phyloP scores from a whole-genome alignment of 2,113 vertebrate genomes.

The Mellivora capensis region DNA sequence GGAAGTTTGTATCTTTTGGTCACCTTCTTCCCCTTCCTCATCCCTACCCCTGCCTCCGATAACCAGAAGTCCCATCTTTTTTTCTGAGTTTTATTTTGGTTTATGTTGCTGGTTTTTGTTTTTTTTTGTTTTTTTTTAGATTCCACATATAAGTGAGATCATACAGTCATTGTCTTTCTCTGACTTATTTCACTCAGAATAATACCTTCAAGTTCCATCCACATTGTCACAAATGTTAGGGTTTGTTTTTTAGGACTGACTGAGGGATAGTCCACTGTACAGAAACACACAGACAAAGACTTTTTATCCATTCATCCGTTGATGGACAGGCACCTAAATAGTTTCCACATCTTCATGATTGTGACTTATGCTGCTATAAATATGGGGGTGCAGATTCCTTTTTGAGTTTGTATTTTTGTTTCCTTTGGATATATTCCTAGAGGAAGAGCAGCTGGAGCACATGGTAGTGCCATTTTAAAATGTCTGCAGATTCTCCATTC shows the following conservation, averaged over 20 bases:
- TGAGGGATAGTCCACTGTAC: neutral
- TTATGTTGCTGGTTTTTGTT: neutral
- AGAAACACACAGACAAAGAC: neutral
- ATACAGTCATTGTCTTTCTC: too few species aligned
- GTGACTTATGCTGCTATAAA: neutral
- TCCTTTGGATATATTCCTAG: neutral
- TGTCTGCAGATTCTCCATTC: neutral
- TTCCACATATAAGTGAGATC: too few species aligned
- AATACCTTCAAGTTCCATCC: neutral
- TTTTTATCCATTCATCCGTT: neutral
- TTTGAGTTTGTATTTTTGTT: neutral
- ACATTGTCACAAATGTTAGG: neutral
- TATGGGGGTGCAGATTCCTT: neutral
- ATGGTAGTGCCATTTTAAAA: neutral
- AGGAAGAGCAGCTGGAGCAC: neutral
- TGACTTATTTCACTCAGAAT: neutral
- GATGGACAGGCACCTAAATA: neutral
- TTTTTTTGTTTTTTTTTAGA: too few species aligned
- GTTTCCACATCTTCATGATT: neutral
- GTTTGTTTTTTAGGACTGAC: neutral
- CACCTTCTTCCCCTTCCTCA: neutral
- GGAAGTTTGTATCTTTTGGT: neutral
- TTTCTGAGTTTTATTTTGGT: neutral
- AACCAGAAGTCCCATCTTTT: neutral
- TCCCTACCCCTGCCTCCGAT: neutral